phyloP scores from a whole-genome alignment of 23 tunicate genomes.

The Phallusia fumigata region DNA sequence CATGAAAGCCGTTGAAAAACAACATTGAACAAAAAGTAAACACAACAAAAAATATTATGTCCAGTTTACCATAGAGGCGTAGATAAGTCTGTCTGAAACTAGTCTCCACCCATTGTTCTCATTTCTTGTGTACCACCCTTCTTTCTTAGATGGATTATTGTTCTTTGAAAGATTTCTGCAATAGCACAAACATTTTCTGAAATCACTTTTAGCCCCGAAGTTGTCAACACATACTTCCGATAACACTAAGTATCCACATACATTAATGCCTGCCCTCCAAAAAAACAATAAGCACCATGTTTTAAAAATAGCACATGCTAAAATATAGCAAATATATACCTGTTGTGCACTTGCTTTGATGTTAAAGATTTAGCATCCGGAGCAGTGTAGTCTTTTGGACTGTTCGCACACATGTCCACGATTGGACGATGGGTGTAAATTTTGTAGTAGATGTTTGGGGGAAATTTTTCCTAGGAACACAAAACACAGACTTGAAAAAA shows the following conservation, averaged over 20 bases:
- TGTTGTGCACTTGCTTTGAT: slow-evolving; percentile 62
- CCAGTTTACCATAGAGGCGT: slow-evolving; percentile 53
- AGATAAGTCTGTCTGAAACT: slow-evolving; percentile 74
- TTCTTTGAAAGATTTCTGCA: background rate
- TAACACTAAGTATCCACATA: no score
- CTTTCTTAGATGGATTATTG: slow-evolving; percentile 17
- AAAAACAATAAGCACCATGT: no score
- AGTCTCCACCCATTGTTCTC: slow-evolving; percentile 97
- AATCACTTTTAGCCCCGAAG: no score
- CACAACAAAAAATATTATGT: background rate
- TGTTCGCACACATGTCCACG: slow-evolving; percentile 88
- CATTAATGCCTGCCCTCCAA: no score
- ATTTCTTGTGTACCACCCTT: slow-evolving; percentile 82
- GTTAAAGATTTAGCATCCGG: slow-evolving; percentile 37
- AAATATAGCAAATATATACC: slow-evolving; percentile 20
- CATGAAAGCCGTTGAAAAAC: no score
- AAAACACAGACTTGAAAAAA: no score
- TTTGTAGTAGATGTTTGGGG: slow-evolving; percentile 92
- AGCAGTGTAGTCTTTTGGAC: slow-evolving; percentile 94
- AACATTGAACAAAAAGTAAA: no score
- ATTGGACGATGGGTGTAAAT: slow-evolving; percentile 94
- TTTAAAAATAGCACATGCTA: no score
- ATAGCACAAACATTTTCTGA: no score
- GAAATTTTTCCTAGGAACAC: slow-evolving; percentile 81
- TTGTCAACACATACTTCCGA: no score